Base-by-base conservation (phyloP, 2,888 invertebrate genomes). In the Thera obeliscata region DNA sequence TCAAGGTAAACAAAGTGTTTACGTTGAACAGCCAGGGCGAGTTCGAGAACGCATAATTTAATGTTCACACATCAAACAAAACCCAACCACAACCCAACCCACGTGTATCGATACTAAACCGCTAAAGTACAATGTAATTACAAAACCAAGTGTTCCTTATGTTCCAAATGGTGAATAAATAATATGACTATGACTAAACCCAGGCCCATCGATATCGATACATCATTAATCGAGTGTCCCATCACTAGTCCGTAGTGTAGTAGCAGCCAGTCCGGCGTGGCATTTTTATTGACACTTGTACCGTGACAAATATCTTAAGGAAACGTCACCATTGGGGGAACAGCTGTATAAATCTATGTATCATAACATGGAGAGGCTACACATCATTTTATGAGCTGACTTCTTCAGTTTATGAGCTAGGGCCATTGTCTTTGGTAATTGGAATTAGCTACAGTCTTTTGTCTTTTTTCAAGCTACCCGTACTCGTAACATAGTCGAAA, bases 241-340 rank as follows among this genome's bases (percentile, higher is more conserved):
- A 75, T 80, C 85, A 78, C 89, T 89, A 85, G 71, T 75, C 78
- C 80, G 83, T 81, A 81, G 85, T 87, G 84, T 88, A 87, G 86
- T 85, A 84, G 83, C 85, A 87, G 84, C 85, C 89, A 91, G 93
- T 93, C 93, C 93, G 89, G 93, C 85, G 88, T 93, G 93, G 91
- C 93, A 83, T 91, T 93, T 93, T 93, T 93, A 93, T 93, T 93
- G 93, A 93, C 92, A 91, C 93, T 93, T 87, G 87, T 91, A 81
- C 81, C 81, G 92, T 93, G 93, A 93, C 93, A 93, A 93, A 93
- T 91, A 91, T 88, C 89, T 84, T 77, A 78, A 83, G 85, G 84
- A 86, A 84, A 83, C 77, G 79, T 78, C 81, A 78, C 62, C 64
- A 61, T 70, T 66, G 68, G 75, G 70, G 71, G 68, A 70, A 61